Evolutionary conservation across 2,888 invertebrate species (phyloP).

Genomic region (Xanthostigma xanthostigma): DNA sequence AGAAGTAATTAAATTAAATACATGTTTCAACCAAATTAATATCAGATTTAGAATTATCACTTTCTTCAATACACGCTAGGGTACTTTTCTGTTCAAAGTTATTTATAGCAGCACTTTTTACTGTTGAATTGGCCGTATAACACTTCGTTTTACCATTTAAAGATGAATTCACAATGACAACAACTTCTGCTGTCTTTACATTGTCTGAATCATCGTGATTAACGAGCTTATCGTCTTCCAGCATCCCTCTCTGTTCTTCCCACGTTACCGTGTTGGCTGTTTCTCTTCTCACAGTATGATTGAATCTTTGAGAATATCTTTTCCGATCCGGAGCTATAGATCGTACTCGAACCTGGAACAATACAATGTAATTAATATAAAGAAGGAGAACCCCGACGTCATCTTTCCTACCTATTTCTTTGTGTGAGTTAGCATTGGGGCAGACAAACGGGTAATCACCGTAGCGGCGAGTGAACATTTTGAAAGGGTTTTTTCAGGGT

Average conservation of each 20-base stretch:
- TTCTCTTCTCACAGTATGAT: not conserved
- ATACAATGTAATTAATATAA: too few relatives aligned
- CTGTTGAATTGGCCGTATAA: conserved; percentile 1
- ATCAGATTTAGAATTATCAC: not conserved
- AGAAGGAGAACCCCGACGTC: too few relatives aligned
- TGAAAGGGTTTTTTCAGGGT: too few relatives aligned
- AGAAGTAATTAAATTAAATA: not conserved
- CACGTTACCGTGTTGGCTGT: not conserved
- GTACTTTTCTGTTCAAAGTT: too few relatives aligned
- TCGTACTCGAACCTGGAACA: not conserved
- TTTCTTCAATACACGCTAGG: not conserved
- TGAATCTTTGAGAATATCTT: not conserved
- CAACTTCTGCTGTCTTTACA: conserved; percentile 6
- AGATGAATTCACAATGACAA: conserved; percentile 7
- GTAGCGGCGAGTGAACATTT: too few relatives aligned
- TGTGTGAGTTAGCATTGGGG: too few relatives aligned
- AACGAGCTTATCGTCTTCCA: not conserved
- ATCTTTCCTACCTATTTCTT: too few relatives aligned
- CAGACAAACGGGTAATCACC: too few relatives aligned
- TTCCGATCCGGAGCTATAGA: conserved; percentile 1
- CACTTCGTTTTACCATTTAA: conserved; percentile 9
- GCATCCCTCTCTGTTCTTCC: not conserved
- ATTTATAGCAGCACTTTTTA: too few relatives aligned
- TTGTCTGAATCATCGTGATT: not conserved
- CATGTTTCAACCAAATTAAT: not conserved